Evolutionary conservation across 1,140 invertebrate species (phyloP), one percentile per base, ranked within the genome.

Genomic region (Habropoda laboriosa): DNA sequence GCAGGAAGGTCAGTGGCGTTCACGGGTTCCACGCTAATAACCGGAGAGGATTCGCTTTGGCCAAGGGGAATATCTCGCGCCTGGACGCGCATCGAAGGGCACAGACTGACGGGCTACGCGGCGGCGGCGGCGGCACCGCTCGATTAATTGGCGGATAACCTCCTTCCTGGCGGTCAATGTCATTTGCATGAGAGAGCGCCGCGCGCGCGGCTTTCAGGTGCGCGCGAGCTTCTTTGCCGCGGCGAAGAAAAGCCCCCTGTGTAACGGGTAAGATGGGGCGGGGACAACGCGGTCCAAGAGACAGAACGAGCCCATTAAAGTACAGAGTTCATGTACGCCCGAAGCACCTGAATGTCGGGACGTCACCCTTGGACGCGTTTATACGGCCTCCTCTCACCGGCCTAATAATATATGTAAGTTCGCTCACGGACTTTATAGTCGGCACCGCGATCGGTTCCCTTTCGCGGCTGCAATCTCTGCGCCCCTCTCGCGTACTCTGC

Each of bases 121-220:
- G 79, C 49, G 80, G 82, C 74, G 79, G 70, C 72, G 60, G 83
- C 80, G 80, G 58, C 58, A n/a, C 67, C 70, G 58, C 64, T 83
- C 85, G 84, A 87, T 87, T 87, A 87, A 87, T 87, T 86, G 85
- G 85, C 86, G 85, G 85, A 87, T 87, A 87, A 86, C 81, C 85
- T 83, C 71, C 81, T 83, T 71, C 68, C 70, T 83, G 74, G 71
- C 85, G 85, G 84, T 86, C 81, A 87, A 76, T 83, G 85, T 87
- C 85, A 86, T 86, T 83, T 86, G 85, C 85, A 87, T 83, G 70
- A 72, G 53, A 80, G 57, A 66, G 7, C 35, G 32, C 40, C 40
- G 21, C n/a, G n/a, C n/a, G n/a, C n/a, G n/a, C n/a, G n/a, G 18
- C 45, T 24, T 42, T 38, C 47, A 12, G n/a, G 24, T n/a, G 3